Base-by-base conservation (phyloP, 2,113 vertebrate species). In the Falco punctatus region DNA sequence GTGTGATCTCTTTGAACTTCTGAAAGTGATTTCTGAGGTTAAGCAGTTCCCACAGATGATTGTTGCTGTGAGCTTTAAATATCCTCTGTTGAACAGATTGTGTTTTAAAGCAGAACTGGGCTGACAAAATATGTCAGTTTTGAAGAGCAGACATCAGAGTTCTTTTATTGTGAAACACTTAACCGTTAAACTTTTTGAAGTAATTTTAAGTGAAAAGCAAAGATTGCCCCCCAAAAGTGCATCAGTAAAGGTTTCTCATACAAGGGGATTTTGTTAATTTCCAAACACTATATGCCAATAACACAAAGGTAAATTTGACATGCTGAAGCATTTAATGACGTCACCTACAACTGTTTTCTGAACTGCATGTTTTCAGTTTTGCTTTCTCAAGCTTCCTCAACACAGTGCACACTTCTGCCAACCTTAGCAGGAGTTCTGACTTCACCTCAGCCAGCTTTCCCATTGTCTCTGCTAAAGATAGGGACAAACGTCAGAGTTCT, bases 101-200 rank as follows among this genome's bases (percentile, higher is more conserved):
- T 92, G 52, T 91, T 95, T 86, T 86, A 84, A 14, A 72, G 72
- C 54, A 77, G 42, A 78, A 81, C n/a, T 65, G 7, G 46, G 40
- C 77, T 84, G 84, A 91, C 54, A 94, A 92, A 91, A 77, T 80
- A 82, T 69, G 75, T 83, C 52, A 69, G 16, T 88, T 94, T 94
- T 58, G 28, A 96, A 89, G 38, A 92, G 48, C 24, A 71, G 35
- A 44, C 21, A 54, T 81, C 32, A 67, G 48, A 80, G 33, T 94
- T 85, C 18, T 70, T 90, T 77, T n/a, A 57, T 49, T 20, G 14
- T 66, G 17, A 24, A 86, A 57, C 38, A 57, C 21, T 42, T 65
- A 73, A 30, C 15, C 84, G 26, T 83, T 85, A 80, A 88, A 78
- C 33, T 15, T 75, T 11, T 84, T 52, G 48, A 86, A 84, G 58